These are phyloP conservation scores for Pocillopora damicornis DNA, from an alignment of 64 coral and sea anemone species.

Conservation along the genomic window DNA sequence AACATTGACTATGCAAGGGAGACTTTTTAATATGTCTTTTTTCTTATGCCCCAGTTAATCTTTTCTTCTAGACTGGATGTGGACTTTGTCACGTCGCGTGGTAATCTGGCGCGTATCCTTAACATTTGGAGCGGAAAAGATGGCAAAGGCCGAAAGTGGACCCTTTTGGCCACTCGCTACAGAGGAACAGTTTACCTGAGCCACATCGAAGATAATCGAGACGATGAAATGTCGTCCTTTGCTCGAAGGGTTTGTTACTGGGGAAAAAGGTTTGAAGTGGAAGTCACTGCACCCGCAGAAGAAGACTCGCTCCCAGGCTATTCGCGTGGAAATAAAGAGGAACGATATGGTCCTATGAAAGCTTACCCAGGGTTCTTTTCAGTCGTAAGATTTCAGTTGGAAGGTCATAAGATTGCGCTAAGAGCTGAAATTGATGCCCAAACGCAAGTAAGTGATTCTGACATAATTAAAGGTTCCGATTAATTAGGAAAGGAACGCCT, in stretches of 20 bases:
- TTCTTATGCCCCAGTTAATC: neutral
- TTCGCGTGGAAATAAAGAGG: neutral
- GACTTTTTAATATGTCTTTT: neutral
- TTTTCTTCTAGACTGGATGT: conserved; percentile 8
- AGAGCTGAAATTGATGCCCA: conserved; percentile 26
- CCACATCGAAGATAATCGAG: neutral
- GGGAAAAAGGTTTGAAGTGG: conserved; percentile 37
- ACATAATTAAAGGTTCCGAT: neutral
- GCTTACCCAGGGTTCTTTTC: conserved; percentile 44
- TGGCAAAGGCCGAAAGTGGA: conserved; percentile 8
- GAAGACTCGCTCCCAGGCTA: neutral
- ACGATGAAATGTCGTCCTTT: neutral
- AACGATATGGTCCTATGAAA: conserved; percentile 3
- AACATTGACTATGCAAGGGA: neutral
- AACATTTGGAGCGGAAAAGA: conserved; percentile 4
- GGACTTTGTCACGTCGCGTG: conserved; percentile 36
- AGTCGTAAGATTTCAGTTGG: conserved; percentile 21
- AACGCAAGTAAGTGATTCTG: conserved; percentile 6
- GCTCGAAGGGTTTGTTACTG: conserved; percentile 16
- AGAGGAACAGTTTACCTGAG: conserved; percentile 21
- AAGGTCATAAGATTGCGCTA: conserved; percentile 21
- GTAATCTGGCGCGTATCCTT: conserved; percentile 20
- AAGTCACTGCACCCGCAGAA: neutral
- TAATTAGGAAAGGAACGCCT: neutral
- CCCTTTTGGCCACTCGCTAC: conserved; percentile 10